Conservation (phyloP, 2,797 vertebrate genomes). For the Sebastes goodei region DNA sequence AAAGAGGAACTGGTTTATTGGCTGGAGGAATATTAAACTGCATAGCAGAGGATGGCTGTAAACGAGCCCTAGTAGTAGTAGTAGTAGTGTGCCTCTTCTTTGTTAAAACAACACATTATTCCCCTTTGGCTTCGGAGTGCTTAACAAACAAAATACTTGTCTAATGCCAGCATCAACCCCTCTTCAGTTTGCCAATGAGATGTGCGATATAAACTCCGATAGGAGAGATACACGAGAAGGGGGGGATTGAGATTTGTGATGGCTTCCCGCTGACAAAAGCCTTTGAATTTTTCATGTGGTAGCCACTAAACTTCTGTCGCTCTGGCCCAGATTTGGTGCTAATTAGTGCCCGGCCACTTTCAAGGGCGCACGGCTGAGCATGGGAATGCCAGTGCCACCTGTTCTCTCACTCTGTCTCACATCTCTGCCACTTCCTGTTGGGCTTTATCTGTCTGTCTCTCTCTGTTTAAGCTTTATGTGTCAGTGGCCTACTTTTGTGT, state of each 20-base stretch:
- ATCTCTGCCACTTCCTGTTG: not conserved
- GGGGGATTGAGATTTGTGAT: conserved; percentile 37
- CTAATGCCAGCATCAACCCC: conserved; percentile 23
- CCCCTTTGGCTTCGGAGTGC: conserved; percentile 41
- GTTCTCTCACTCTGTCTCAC: conserved; percentile 41
- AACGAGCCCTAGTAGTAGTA: not conserved
- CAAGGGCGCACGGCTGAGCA: conserved; percentile 54
- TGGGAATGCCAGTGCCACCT: conserved; percentile 64
- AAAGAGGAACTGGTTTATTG: not conserved
- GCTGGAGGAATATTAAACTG: not conserved
- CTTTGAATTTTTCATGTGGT: conserved; percentile 76
- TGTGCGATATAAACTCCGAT: conserved; percentile 27
- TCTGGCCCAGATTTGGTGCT: conserved; percentile 77
- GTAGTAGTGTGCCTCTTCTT: not conserved
- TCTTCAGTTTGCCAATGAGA: conserved; percentile 31
- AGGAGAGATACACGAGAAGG: not conserved
- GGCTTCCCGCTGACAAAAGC: conserved; percentile 60
- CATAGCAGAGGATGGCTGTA: not conserved
- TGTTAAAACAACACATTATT: conserved; percentile 40
- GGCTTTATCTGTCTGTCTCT: conserved; percentile 5
- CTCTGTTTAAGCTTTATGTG: not conserved
- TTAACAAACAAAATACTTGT: conserved; percentile 56
- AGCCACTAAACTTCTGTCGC: conserved; percentile 71
- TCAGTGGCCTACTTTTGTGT: conserved; percentile 27
- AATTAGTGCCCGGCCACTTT: conserved; percentile 75